Percentiles rank a stretch among this genome's conserved stretches.
phyloP scores from a whole-genome alignment of 1,140 invertebrate genomes.

The Nixonia krombeini region DNA sequence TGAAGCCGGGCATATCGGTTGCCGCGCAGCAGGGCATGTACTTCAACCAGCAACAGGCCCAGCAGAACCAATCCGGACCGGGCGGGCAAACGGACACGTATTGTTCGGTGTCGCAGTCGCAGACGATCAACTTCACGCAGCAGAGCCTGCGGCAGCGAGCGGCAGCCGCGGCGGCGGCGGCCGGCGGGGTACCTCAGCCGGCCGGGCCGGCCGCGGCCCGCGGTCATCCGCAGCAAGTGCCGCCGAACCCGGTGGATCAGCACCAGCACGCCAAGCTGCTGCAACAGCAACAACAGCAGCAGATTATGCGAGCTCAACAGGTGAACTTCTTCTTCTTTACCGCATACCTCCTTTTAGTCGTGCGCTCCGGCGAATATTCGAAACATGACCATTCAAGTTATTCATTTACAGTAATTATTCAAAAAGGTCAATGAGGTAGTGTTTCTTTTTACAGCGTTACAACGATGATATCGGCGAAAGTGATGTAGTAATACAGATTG shows the following conservation, averaged over 20 bases:
- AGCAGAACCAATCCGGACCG: conserved; percentile 63
- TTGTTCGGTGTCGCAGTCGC: conserved; percentile 81
- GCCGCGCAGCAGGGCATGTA: conserved; percentile 85
- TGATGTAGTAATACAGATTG: background rate
- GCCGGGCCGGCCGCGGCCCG: conserved; percentile 45
- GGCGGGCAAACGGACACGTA: conserved; percentile 75
- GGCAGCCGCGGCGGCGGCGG: conserved; percentile 62
- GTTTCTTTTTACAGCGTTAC: background rate
- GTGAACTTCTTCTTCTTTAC: conserved; percentile 22
- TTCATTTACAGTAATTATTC: too few species aligned
- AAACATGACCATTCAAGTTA: too few species aligned
- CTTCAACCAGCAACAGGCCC: conserved; percentile 76
- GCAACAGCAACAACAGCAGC: conserved; percentile 74
- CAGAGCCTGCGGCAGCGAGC: conserved; percentile 75
- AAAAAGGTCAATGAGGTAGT: background rate
- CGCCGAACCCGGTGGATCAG: conserved; percentile 65
- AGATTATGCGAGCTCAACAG: conserved; percentile 74
- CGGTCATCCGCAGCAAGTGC: conserved; percentile 62
- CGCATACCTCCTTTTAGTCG: too few species aligned
- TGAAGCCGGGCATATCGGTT: conserved; percentile 79
- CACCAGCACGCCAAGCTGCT: conserved; percentile 78
- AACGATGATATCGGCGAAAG: background rate
- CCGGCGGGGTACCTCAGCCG: conserved; percentile 55
- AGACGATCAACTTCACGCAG: conserved; percentile 88
- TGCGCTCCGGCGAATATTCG: too few species aligned